A percentile compares a stretch with the other conserved stretches of the same genome.
Evolutionary conservation across 2,888 invertebrate species (phyloP).

Genomic region (Ashinkailepas kermadecensis): DNA sequence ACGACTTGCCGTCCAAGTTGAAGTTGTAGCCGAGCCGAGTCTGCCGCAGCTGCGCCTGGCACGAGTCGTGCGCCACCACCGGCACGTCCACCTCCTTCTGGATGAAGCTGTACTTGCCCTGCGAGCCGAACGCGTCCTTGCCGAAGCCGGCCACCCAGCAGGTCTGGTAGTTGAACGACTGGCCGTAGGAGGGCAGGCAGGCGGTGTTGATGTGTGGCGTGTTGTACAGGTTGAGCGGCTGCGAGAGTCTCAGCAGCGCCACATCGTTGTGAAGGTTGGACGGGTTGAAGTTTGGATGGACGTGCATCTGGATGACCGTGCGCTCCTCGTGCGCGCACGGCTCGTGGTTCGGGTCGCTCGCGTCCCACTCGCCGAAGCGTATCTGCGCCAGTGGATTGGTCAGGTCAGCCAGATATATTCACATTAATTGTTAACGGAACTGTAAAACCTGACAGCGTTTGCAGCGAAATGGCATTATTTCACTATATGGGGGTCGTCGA

Average conservation of each 20-base stretch:
- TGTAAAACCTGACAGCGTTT: no score
- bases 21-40: constrained; percentile 60
- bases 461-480: no score
- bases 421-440: no score
- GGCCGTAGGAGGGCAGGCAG: constrained; percentile 46
- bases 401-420: no score
- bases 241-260: constrained; percentile 63
- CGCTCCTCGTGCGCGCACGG: constrained; percentile 59
- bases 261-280: constrained; percentile 70
- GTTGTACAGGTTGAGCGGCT: constrained; percentile 41
- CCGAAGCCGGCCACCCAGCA: constrained; percentile 71
- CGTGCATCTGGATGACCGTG: constrained; percentile 51
- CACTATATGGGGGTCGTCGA: no score
- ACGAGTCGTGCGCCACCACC: constrained; percentile 56
- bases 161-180: constrained; percentile 47
- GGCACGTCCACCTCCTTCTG: constrained; percentile 69
- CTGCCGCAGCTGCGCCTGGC: constrained; percentile 54
- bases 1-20: constrained; percentile 56
- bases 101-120: constrained; percentile 54
- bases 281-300: constrained; percentile 60
- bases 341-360: constrained; percentile 52
- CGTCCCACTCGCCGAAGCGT: constrained; percentile 69
- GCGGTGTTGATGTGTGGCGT: constrained; percentile 47
- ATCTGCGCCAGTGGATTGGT: constrained; percentile 48
- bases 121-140: constrained; percentile 53